These are phyloP conservation scores for Dreissena rostriformis DNA, from an alignment of 1,140 invertebrate genomes.

Conservation along the genomic window DNA sequence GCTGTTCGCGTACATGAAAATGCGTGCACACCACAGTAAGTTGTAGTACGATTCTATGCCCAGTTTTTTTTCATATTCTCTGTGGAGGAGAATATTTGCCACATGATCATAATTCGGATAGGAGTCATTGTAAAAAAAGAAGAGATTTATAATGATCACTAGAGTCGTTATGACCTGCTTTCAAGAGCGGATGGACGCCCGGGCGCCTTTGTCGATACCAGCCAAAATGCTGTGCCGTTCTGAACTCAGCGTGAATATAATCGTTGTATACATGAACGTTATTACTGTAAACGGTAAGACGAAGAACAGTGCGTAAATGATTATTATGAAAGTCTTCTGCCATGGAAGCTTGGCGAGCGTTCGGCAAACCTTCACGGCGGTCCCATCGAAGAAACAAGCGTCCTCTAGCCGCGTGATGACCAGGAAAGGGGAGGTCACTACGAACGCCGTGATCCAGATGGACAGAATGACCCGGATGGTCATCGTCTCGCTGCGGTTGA, in stretches of 20 bases:
- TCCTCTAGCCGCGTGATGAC: conserved; percentile 49
- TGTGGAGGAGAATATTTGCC: conserved; percentile 84
- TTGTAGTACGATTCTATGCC: too few relatives aligned
- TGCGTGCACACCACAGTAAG: conserved; percentile 89
- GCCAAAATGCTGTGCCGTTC: conserved; percentile 12
- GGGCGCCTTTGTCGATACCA: conserved; percentile 34
- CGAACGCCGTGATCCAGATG: conserved; percentile 55
- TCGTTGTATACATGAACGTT: conserved; percentile 65
- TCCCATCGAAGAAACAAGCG: conserved; percentile 56
- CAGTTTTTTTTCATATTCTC: conserved; percentile 88
- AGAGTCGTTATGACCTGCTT: conserved; percentile 91
- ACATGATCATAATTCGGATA: too few relatives aligned
- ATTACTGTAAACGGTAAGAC: conserved; percentile 63
- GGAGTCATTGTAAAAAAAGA: too few relatives aligned
- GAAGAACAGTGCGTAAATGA: conserved; percentile 60
- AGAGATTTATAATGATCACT: conserved; percentile 93
- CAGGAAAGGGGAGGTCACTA: conserved; percentile 59
- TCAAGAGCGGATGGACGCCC: conserved; percentile 33
- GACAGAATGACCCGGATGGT: conserved; percentile 35
- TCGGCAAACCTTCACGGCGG: conserved; percentile 50
- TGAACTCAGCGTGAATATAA: conserved; percentile 58
- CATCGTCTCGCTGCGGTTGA: too few relatives aligned
- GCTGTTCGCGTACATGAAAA: too few relatives aligned
- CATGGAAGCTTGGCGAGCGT: too few relatives aligned
- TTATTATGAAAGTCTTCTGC: conserved; percentile 65